Conservation (phyloP, 2,888 invertebrate species). For the Synanthedon formicaeformis region DNA sequence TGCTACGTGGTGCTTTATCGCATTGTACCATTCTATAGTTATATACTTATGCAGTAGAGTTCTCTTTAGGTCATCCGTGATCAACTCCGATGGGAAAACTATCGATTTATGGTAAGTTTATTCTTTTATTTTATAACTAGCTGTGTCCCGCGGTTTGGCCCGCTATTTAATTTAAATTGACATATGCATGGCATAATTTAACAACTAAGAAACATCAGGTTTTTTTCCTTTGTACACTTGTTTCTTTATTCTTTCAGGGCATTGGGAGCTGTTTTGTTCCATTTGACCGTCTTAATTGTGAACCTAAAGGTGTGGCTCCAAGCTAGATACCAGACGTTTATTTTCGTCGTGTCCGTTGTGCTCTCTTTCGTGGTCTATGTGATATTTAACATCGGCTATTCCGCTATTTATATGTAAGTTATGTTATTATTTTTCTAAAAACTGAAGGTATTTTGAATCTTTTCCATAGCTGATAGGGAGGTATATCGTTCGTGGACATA, state of each 20-base stretch:
- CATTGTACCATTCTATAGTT: conserved; percentile 74
- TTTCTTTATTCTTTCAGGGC: conserved; percentile 33
- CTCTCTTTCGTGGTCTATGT: conserved; percentile 71
- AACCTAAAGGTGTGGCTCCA: conserved; percentile 74
- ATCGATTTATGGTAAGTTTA: conserved; percentile 60
- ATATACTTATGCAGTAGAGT: conserved; percentile 69
- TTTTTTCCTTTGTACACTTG: too few species aligned
- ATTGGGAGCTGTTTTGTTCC: conserved; percentile 73
- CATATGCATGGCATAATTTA: too few species aligned
- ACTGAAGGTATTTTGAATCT: too few species aligned
- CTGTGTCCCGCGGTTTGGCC: background rate
- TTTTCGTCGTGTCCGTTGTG: conserved; percentile 61
- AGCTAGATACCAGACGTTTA: conserved; percentile 69
- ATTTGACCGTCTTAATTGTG: conserved; percentile 66
- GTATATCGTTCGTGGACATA: too few species aligned
- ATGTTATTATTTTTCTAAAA: too few species aligned
- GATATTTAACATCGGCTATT: conserved; percentile 66
- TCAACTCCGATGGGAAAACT: conserved; percentile 60
- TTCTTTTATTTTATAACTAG: background rate
- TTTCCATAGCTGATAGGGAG: too few species aligned
- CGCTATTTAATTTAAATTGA: too few species aligned
- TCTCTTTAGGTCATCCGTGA: conserved; percentile 56
- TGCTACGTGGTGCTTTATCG: conserved; percentile 70
- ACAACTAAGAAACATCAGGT: too few species aligned
- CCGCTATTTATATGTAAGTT: conserved; percentile 72